Evolutionary conservation across 2,113 vertebrate species (phyloP), one percentile per base, ranked within the genome.

Genomic region (Sander vitreus): DNA sequence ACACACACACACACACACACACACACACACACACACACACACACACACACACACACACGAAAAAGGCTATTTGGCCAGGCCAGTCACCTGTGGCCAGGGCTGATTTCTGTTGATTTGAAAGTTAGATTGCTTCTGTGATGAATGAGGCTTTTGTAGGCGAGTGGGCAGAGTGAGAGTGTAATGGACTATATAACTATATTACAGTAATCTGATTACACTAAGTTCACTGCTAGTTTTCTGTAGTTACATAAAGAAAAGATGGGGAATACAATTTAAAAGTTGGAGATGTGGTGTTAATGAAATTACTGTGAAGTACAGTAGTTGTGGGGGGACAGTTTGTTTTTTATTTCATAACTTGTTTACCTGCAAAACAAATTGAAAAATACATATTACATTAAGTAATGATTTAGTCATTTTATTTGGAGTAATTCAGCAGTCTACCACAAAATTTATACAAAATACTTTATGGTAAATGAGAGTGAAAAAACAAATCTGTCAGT

Each of bases 21-120:
- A 63, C 13, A 72, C 60, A 80, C 45, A 60, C 47, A 76, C 80
- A 78, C 53, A 69, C 53, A 47, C 43, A 66, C 53, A 62, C 65
- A 57, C 62, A 50, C 10, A 78, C 53, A 69, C 53, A 47, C 43
- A 66, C 53, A 62, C 65, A 57, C 62, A 50, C 10, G 21, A 33
- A 57, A 74, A 87, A 87, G 71, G 85, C 81, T 89, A 90, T 94
- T 92, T 93, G 89, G 79, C 79, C 88, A 80, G 91, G 85, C 84
- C 86, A 93, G 74, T 92, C 88, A 89, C 88, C 89, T 93, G 91
- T 92, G 86, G 88, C 80, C 84, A 86, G 77, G 47, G 53, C 74
- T 85, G 85, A 85, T 88, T 93, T 86, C 76, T 81, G 86, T 86
- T 92, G 78, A 92, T 91, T 88, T 93, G 60, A 90, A 92, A 89